These are phyloP conservation scores for Teleogryllus oceanicus DNA, from an alignment of 2,888 invertebrate species.

Conservation along the genomic window DNA sequence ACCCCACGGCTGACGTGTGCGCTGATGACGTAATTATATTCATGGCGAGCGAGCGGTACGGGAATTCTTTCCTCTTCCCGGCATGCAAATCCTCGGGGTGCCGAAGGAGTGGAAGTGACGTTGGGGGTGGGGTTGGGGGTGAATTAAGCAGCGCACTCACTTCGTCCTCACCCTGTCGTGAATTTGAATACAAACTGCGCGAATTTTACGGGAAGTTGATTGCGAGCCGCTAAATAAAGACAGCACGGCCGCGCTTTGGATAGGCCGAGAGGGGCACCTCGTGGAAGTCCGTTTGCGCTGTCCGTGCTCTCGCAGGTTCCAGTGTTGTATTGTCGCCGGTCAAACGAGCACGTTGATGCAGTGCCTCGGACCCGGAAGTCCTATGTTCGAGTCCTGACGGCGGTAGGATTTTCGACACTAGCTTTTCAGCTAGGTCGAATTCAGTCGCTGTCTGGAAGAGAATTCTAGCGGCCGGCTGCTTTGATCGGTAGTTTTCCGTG, in stretches of 20 bases:
- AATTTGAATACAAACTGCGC: constrained; percentile 18
- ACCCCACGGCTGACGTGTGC: background rate
- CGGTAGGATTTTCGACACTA: too few relatives aligned
- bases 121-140: background rate
- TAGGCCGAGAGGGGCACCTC: too few relatives aligned
- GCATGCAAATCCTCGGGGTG: background rate
- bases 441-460: too few relatives aligned
- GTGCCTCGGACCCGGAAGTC: too few relatives aligned
- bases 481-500: too few relatives aligned
- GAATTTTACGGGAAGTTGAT: background rate
- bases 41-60: background rate
- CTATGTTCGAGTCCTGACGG: too few relatives aligned
- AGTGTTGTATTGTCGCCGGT: too few relatives aligned
- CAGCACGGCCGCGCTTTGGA: background rate
- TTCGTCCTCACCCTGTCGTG: background rate
- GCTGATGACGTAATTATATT: constrained; percentile 9
- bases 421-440: too few relatives aligned
- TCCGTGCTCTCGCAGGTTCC: too few relatives aligned
- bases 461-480: too few relatives aligned
- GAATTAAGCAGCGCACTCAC: background rate
- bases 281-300: too few relatives aligned
- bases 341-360: too few relatives aligned
- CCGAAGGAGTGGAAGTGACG: background rate
- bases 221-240: background rate
- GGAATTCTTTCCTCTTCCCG: background rate